These are phyloP conservation scores for Malaclemys terrapin DNA, from an alignment of 2,113 vertebrate genomes.

Conservation along the genomic window DNA sequence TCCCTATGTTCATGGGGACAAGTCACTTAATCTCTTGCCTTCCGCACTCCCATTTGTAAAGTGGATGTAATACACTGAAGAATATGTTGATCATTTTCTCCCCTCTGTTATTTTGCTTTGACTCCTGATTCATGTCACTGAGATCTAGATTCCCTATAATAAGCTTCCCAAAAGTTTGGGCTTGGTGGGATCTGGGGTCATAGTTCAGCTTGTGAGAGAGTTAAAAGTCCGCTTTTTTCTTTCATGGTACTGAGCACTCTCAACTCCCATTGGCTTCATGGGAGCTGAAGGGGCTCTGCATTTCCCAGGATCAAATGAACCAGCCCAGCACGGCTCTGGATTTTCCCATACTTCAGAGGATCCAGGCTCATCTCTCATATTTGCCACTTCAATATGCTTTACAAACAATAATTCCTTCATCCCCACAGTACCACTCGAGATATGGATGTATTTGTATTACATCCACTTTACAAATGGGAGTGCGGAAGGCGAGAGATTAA, in stretches of 20 bases:
- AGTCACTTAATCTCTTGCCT: too few species aligned
- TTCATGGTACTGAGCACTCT: not conserved
- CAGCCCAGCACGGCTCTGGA: not conserved
- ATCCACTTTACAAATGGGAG: not conserved
- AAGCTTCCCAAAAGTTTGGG: not conserved
- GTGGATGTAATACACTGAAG: too few species aligned
- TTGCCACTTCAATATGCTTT: not conserved
- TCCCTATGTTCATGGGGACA: too few species aligned
- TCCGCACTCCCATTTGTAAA: too few species aligned
- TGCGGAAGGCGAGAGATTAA: not conserved
- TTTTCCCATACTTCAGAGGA: not conserved
- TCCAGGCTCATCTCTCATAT: not conserved
- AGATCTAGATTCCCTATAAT: not conserved
- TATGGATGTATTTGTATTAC: not conserved
- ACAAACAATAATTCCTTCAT: not conserved
- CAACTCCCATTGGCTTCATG: not conserved
- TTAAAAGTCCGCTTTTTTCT: not conserved
- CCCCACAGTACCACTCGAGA: not conserved
- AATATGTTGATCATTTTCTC: not conserved
- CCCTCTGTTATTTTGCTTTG: not conserved
- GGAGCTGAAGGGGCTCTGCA: not conserved
- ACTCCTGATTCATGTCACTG: not conserved
- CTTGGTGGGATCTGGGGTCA: not conserved
- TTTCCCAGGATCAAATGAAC: not conserved
- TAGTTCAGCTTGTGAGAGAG: not conserved